Conservation (phyloP, 1,140 invertebrate genomes). For the Lasioglossum baleicum region DNA sequence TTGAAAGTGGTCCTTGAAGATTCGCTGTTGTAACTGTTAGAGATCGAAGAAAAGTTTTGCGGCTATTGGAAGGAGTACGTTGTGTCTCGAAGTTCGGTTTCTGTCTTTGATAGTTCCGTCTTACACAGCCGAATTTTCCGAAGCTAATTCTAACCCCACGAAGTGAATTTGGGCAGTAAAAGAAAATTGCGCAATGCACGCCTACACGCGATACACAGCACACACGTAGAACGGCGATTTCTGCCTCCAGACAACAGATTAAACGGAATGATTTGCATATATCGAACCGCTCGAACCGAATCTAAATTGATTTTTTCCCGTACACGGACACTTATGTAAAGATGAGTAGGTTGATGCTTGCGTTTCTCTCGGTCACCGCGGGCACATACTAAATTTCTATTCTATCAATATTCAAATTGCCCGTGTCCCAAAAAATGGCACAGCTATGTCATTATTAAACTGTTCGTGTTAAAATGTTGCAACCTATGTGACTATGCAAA, state of each 20-base stretch:
- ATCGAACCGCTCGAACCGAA: background rate
- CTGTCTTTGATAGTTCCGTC: too few species aligned
- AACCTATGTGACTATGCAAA: background rate
- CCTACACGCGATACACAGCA: too few species aligned
- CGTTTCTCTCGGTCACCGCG: background rate
- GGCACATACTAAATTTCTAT: background rate
- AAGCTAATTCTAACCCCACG: too few species aligned
- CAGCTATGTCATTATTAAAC: background rate
- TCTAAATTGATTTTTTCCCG: background rate
- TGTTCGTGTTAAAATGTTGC: background rate
- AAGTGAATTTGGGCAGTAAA: too few species aligned
- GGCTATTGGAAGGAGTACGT: too few species aligned
- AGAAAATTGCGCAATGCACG: too few species aligned
- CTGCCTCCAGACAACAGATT: background rate
- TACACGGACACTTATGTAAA: background rate
- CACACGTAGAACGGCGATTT: background rate
- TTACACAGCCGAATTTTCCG: too few species aligned
- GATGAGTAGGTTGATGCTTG: background rate
- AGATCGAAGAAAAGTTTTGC: too few species aligned
- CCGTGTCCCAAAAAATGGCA: background rate
- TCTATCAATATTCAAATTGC: background rate
- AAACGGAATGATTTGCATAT: background rate
- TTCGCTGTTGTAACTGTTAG: too few species aligned
- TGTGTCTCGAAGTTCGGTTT: too few species aligned
- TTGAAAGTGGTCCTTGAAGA: too few species aligned